A percentile compares a stretch with the other conserved stretches of the same genome.
Evolutionary conservation across 2,888 invertebrate genomes (phyloP).

Genomic region (Spialia ferax): DNA sequence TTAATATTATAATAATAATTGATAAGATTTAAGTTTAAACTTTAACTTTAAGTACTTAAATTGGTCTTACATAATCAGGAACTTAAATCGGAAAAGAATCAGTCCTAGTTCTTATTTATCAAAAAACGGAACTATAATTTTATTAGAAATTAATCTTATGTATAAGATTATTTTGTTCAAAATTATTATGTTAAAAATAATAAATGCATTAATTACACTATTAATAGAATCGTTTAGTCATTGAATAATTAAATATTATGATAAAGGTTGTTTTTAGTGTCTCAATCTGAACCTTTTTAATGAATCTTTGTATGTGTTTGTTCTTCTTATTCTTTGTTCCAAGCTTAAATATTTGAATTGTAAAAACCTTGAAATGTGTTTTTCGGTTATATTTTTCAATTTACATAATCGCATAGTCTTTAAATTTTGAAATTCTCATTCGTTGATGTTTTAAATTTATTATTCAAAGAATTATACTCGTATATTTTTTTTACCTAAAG

Average conservation of each 20-base stretch:
- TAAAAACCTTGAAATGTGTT: too few species aligned
- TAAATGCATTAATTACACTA: neutral
- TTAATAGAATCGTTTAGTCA: too few species aligned
- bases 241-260: neutral
- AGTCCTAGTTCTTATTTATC: neutral
- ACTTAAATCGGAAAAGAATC: too few species aligned
- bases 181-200: neutral
- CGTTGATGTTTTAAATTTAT: neutral
- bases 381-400: neutral
- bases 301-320: too few species aligned
- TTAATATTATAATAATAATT: too few species aligned
- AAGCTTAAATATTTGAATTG: too few species aligned
- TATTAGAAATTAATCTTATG: too few species aligned
- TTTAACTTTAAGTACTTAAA: neutral
- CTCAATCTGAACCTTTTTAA: neutral
- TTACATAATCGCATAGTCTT: neutral
- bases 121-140: neutral
- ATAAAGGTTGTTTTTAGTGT: neutral
- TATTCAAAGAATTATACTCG: neutral
- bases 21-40: too few species aligned
- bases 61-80: too few species aligned
- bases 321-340: neutral
- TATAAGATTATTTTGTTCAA: neutral
- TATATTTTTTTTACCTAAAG: constrained; percentile 30
- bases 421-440: neutral